A percentile compares a stretch with the other conserved stretches of the same genome.
These are phyloP conservation scores for Lapara coniferarum DNA, from an alignment of 2,888 invertebrate genomes.

Conservation along the genomic window DNA sequence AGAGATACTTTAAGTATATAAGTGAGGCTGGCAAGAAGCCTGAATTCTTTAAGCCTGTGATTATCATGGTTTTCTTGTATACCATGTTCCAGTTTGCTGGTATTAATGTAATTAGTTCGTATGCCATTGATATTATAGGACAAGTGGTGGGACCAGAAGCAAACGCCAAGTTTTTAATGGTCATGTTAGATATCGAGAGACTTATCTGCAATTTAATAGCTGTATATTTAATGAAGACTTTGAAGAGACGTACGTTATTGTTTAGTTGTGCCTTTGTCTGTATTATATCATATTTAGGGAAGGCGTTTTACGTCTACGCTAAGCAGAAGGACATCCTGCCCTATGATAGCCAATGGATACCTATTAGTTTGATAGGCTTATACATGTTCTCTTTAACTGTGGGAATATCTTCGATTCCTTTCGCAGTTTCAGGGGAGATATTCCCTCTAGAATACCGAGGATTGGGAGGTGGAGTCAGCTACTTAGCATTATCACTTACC, in stretches of 20 bases:
- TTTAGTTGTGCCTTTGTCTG: constrained; percentile 85
- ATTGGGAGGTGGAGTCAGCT: constrained; percentile 86
- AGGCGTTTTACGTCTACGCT: constrained; percentile 74
- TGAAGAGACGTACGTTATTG: constrained; percentile 84
- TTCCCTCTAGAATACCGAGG: constrained; percentile 86
- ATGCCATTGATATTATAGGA: constrained; percentile 85
- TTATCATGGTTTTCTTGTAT: constrained; percentile 85
- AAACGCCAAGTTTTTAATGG: constrained; percentile 85
- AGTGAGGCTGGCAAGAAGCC: constrained; percentile 65
- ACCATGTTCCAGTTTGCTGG: constrained; percentile 88
- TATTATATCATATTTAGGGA: constrained; percentile 80
- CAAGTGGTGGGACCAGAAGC: constrained; percentile 84
- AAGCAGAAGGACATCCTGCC: constrained; percentile 58
- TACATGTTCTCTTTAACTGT: constrained; percentile 84
- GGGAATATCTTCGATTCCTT: constrained; percentile 87
- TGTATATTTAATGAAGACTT: constrained; percentile 83
- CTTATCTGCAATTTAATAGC: constrained; percentile 84
- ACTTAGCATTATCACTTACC: constrained; percentile 85
- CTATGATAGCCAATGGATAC: constrained; percentile 72
- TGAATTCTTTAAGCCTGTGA: constrained; percentile 84
- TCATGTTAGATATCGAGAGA: constrained; percentile 85
- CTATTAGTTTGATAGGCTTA: constrained; percentile 75
- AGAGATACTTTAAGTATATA: constrained; percentile 55
- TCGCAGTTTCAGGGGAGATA: constrained; percentile 88
- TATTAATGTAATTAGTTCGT: constrained; percentile 87